Conservation (phyloP, 2,113 vertebrate genomes). For the Anolis sagrei region DNA sequence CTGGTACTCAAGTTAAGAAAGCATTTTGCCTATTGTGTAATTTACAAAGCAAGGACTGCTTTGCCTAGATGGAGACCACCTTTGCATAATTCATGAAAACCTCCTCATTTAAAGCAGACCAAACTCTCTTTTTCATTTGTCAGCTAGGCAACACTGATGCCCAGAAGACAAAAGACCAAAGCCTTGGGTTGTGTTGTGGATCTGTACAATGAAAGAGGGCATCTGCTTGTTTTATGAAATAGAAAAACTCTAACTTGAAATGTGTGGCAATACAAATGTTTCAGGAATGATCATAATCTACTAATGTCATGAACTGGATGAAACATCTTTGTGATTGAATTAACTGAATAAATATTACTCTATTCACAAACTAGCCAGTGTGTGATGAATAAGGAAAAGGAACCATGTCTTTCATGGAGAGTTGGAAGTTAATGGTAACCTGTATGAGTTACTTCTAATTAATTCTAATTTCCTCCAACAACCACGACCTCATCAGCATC, state of each 20-base stretch:
- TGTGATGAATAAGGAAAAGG: neutral
- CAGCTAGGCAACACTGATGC: neutral
- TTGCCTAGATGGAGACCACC: neutral
- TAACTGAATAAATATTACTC: conserved; percentile 1
- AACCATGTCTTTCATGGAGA: neutral
- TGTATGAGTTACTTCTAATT: too few species aligned
- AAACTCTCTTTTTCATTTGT: neutral
- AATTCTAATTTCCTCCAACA: too few species aligned
- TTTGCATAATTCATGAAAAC: neutral
- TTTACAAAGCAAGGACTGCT: neutral
- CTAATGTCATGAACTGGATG: neutral
- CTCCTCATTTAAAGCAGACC: neutral
- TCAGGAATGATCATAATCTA: neutral
- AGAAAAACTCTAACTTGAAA: neutral
- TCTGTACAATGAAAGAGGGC: neutral
- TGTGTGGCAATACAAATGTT: neutral
- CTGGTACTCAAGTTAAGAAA: neutral
- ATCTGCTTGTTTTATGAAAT: neutral
- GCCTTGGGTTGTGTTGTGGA: neutral
- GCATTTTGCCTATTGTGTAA: neutral
- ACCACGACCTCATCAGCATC: too few species aligned
- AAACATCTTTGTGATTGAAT: neutral
- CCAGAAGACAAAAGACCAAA: neutral
- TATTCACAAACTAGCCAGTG: neutral
- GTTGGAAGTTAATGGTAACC: too few species aligned